Evolutionary conservation across 2,113 vertebrate species (phyloP).

Genomic region (Tyto alba): DNA sequence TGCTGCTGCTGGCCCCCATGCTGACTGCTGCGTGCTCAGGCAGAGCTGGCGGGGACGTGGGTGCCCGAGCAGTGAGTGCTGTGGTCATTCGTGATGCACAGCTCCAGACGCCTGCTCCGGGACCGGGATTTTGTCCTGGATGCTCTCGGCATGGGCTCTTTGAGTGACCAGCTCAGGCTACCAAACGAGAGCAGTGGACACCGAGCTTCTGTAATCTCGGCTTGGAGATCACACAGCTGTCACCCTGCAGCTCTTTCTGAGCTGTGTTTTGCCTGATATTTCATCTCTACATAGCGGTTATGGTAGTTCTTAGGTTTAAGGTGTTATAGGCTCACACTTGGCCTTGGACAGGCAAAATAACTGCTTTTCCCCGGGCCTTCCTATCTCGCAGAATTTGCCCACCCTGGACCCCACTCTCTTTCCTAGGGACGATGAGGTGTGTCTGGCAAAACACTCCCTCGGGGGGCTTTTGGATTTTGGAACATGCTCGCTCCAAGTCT

Average conservation of each 20-base stretch:
- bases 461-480: neutral
- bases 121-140: neutral
- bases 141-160: neutral
- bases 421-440: neutral
- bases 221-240: neutral
- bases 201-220: neutral
- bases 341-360: neutral
- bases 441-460: neutral
- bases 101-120: neutral
- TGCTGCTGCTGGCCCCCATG: neutral
- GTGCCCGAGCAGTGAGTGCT: neutral
- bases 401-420: neutral
- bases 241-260: neutral
- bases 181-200: accelerated
- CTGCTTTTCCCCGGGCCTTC: neutral
- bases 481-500: neutral
- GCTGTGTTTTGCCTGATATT: neutral
- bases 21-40: neutral
- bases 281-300: neutral
- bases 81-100: accelerated
- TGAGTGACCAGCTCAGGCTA: neutral
- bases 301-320: neutral
- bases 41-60: neutral
- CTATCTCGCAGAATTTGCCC: neutral
- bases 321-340: neutral